A percentile compares a stretch with the other conserved stretches of the same genome.
Conservation (phyloP, 2,113 vertebrate species). For the Leptobrachium ailaonicum region DNA sequence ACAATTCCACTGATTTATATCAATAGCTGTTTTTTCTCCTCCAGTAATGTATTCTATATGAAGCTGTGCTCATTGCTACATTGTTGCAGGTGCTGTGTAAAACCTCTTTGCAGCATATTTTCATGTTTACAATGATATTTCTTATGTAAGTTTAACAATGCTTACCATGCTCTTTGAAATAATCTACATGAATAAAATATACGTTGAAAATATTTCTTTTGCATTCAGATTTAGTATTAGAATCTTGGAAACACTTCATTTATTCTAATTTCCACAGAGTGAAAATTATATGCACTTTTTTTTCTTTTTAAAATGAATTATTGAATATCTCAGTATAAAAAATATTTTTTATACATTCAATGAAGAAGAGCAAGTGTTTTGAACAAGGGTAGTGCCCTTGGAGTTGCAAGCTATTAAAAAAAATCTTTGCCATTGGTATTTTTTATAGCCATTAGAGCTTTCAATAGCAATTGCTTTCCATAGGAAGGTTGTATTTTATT, state of each 20-base stretch:
- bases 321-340: not conserved
- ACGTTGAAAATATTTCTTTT: conserved; percentile 1
- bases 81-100: conserved; percentile 7
- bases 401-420: no score
- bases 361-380: no score
- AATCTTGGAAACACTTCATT: not conserved
- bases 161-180: conserved; percentile 17
- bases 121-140: not conserved
- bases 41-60: not conserved
- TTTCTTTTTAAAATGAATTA: not conserved
- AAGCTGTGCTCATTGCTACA: not conserved
- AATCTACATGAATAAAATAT: conserved; percentile 34
- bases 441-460: no score
- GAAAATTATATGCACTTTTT: not conserved
- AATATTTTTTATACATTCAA: no score
- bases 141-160: conserved; percentile 22
- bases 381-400: no score
- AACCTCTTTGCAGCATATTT: not conserved
- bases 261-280: not conserved
- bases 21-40: not conserved
- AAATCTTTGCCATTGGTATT: no score
- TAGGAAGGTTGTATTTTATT: no score
- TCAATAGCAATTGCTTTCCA: no score
- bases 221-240: not conserved
- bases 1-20: no score